Evolutionary conservation across 2,797 vertebrate genomes (phyloP).

Genomic region (Melanitta fusca): DNA sequence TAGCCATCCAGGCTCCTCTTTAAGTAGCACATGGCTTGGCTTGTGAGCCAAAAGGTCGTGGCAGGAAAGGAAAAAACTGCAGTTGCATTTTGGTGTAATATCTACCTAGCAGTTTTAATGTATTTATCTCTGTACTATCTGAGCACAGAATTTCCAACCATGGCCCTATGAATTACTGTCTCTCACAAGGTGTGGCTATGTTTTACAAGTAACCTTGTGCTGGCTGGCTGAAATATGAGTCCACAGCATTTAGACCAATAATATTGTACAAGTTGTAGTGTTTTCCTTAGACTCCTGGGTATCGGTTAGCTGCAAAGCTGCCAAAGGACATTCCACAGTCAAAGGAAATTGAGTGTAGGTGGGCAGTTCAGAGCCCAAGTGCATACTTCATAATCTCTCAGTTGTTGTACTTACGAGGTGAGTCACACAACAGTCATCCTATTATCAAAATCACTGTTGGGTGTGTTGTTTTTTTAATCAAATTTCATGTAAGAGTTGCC

Average conservation of each 20-base stretch:
- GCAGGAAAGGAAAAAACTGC: background rate
- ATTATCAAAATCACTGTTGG: slow-evolving; percentile 10
- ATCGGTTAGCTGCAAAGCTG: slow-evolving; percentile 30
- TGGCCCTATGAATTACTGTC: background rate
- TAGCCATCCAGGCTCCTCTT: background rate
- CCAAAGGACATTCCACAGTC: slow-evolving; percentile 65
- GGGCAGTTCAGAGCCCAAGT: slow-evolving; percentile 30
- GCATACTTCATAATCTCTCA: slow-evolving; percentile 15
- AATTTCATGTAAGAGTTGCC: background rate
- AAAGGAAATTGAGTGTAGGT: slow-evolving; percentile 62
- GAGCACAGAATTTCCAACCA: background rate
- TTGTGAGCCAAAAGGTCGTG: background rate
- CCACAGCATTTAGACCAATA: background rate
- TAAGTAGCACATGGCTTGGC: background rate
- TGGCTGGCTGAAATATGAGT: slow-evolving; percentile 34
- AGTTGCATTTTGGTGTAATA: background rate
- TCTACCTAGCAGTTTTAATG: background rate
- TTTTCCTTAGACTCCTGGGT: slow-evolving; percentile 26
- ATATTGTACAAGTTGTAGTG: background rate
- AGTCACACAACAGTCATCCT: slow-evolving; percentile 44
- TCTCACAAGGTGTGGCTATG: slow-evolving; percentile 16
- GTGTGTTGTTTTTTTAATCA: background rate
- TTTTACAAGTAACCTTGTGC: slow-evolving; percentile 2
- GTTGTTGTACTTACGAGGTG: background rate
- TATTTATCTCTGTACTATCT: background rate